Conservation (phyloP, 2,113 vertebrate genomes). For the Brevimyrus niger region DNA sequence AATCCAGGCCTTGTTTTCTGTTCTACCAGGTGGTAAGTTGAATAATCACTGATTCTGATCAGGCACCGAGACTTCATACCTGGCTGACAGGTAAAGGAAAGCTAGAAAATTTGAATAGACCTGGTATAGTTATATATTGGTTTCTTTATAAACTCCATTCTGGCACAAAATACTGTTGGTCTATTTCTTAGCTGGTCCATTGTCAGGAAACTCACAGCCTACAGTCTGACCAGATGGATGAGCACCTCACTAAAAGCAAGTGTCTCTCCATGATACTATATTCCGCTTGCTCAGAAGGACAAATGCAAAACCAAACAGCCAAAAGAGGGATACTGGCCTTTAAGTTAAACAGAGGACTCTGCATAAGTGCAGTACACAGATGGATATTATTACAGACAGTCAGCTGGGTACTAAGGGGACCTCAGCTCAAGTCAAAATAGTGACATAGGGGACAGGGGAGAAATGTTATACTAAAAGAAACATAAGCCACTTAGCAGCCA, state of each 20-base stretch:
- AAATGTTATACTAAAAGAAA: not conserved
- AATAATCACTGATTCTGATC: too few species aligned
- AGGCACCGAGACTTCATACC: too few species aligned
- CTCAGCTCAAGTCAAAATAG: not conserved
- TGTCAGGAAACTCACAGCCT: not conserved
- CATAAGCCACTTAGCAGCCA: not conserved
- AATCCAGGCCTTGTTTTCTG: too few species aligned
- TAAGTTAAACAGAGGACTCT: not conserved
- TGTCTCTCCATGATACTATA: not conserved
- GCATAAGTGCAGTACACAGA: not conserved
- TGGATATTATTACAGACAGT: not conserved
- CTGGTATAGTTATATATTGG: not conserved
- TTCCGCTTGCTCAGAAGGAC: not conserved
- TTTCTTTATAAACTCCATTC: not conserved
- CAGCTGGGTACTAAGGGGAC: not conserved
- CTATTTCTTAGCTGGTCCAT: not conserved
- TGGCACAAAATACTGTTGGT: not conserved
- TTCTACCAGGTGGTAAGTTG: too few species aligned
- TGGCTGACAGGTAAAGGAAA: too few species aligned
- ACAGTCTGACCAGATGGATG: not conserved
- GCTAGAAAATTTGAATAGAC: too few species aligned
- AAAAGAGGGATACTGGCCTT: not conserved
- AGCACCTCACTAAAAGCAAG: not conserved
- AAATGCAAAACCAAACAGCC: not conserved
- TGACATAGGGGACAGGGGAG: not conserved